These are phyloP conservation scores for Drosophila equinoxialis DNA, from an alignment of 1,140 invertebrate genomes.

Conservation along the genomic window DNA sequence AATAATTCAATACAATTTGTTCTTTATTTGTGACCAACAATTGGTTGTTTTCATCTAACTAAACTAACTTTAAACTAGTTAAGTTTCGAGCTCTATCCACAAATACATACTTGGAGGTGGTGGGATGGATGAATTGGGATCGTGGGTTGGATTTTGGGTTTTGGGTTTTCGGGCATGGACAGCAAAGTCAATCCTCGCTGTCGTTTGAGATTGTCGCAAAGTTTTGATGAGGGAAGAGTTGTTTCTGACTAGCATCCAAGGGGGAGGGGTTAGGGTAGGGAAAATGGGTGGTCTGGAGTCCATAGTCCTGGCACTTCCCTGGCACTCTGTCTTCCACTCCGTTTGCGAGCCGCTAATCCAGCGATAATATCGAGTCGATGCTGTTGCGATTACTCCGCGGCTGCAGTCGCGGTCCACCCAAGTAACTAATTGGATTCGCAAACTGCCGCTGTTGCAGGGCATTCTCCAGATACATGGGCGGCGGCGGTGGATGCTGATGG, in stretches of 20 bases:
- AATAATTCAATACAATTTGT: background rate
- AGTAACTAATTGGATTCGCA: conserved; percentile 88
- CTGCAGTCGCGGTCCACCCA: conserved; percentile 86
- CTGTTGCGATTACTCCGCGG: conserved; percentile 85
- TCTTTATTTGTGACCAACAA: background rate
- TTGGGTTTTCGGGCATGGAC: background rate
- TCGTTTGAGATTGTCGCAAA: conserved; percentile 23
- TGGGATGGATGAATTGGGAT: background rate
- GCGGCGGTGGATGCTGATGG: background rate
- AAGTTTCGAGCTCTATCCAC: conserved; percentile 1
- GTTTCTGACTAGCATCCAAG: conserved; percentile 45
- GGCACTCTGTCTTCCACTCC: conserved; percentile 1
- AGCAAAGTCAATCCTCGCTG: conserved; percentile 14
- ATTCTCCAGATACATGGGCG: conserved; percentile 64
- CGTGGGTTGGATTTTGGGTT: background rate
- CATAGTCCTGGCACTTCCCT: background rate
- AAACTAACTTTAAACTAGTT: conserved; percentile 37
- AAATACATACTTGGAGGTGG: background rate
- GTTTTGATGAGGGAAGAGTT: conserved; percentile 31
- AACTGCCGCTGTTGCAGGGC: conserved; percentile 85
- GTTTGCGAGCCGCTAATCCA: conserved; percentile 84
- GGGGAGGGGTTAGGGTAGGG: background rate
- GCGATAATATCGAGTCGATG: conserved; percentile 88
- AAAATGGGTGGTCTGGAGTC: background rate
- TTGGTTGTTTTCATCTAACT: conserved; percentile 29